Base-by-base conservation (phyloP, 2,797 vertebrate species). In the Argya squamiceps region DNA sequence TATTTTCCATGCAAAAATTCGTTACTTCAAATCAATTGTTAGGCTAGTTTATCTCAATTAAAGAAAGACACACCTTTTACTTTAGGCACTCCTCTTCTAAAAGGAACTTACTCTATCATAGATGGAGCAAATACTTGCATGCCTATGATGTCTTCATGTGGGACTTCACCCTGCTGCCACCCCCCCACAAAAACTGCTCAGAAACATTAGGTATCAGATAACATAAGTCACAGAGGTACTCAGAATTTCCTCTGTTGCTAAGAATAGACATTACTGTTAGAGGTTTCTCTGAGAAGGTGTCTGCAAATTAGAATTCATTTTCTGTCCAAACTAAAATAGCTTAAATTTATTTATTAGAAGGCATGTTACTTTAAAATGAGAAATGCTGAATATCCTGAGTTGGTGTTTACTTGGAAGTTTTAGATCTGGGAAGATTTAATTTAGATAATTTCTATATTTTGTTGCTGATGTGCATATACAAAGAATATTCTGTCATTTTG, bases 191-290 rank as follows among this genome's bases (percentile, higher is more conserved):
- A 70, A 71, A 11, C 69, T 34, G 24, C 62, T 73, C 58, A 88
- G 85, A 93, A 95, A 76, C 11, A 53, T 77, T 74, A 76, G 24
- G 55, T 70, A 92, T 94, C 79, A 85, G 63, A 70, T 73, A 62
- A 62, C 32, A 1, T 36, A 87, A 91, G 67, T 77, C 74, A 74
- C 39, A 29, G 63, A 91, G 55, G 30, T 84, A 62, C 36, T 78
- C 87, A 88, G 55, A 84, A 93, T 84, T 95, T 93, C 62, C 27
- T 90, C 79, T 95, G 53, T 63, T 69, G 44, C 68, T 92, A 92
- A 92, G 64, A 93, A 77, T 39, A 93, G 65, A 65, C 91, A 68
- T 58, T 79, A 64, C 81, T 77, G 46, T 37, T 86, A 73, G 49
- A 93, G 24, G 29, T 80, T 82, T 83, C 47, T 88, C 82, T 53